Evolutionary conservation across 2,888 invertebrate genomes (phyloP), one percentile per base, ranked within the genome.

Genomic region (Cantharis rufa): DNA sequence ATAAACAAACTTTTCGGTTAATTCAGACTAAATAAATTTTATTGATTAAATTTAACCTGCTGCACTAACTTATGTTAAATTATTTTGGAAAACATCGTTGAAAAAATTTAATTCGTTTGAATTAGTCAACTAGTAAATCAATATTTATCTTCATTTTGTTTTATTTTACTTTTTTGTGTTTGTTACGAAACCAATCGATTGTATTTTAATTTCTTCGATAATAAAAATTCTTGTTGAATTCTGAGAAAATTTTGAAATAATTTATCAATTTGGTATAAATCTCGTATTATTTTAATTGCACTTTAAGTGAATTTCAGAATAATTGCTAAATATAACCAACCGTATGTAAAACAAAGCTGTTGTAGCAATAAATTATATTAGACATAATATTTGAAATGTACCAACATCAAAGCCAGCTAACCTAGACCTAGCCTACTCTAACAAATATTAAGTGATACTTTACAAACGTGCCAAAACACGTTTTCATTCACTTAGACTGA

Each of bases 361-460:
- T 18, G 64, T 64, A 18, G 64, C 18, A 18, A 64, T 64, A 64
- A 64, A 64, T 64, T 64, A 18, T 64, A 64, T 18, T 16, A 64
- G 64, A 64, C 64, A 21, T 64, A 64, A 64, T 64, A 64, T 64
- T 64, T 18, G 64, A 64, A 64, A 64, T 64, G 18, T 21, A 13
- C 21, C 16, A 64, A 64, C 18, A 64, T 71, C 75, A 70, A 75
- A 70, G 71, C 24, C 27, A 61, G 10, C 72, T 72, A 76, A 76
- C 75, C 75, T 76, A 76, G 75, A 76, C 75, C 75, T 72, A 76
- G 32, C 71, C 68, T 71, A 72, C 72, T 71, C 28, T 15, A 28
- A 72, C 28, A 69, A 72, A 71, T 76, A 76, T 76, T 72, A 76
- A 72, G 66, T 28, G 10, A n/a, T 61, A 21, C 64, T 24, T 69